phyloP scores from a whole-genome alignment of 2,113 vertebrate genomes.

The Cyprinodon brontotheroides region DNA sequence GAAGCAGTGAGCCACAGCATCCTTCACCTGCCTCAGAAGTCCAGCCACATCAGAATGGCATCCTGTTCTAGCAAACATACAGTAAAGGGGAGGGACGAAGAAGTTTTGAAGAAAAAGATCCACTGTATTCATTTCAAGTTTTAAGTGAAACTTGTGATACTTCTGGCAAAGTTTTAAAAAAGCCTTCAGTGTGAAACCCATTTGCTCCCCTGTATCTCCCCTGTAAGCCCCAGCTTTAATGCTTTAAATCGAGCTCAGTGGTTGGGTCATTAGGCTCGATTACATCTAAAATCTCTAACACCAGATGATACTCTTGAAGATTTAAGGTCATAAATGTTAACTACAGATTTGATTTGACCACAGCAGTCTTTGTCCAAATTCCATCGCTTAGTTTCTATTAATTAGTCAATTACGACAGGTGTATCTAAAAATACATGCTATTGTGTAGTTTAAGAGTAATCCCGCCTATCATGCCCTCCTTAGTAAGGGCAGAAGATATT shows the following conservation, averaged over 20 bases:
- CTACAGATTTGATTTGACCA: slow-evolving; percentile 6
- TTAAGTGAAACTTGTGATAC: slow-evolving; percentile 42
- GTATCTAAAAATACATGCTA: neutral
- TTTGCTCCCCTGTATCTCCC: slow-evolving; percentile 49
- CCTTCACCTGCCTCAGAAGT: slow-evolving; percentile 14
- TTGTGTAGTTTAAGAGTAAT: neutral
- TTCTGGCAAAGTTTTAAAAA: too few species aligned
- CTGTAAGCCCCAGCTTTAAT: slow-evolving; percentile 52
- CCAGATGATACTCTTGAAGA: slow-evolving; percentile 44
- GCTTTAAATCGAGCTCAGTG: slow-evolving; percentile 59
- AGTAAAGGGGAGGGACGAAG: neutral
- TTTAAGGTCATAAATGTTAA: slow-evolving; percentile 44
- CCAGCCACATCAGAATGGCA: slow-evolving; percentile 40
- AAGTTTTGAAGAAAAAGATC: slow-evolving; percentile 44
- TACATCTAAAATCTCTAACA: slow-evolving; percentile 67
- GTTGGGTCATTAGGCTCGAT: slow-evolving; percentile 73
- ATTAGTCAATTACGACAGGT: neutral
- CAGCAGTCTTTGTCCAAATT: neutral
- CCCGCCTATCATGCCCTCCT: too few species aligned
- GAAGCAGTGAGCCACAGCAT: neutral
- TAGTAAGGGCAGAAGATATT: too few species aligned
- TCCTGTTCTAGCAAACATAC: neutral
- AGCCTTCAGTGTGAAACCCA: too few species aligned
- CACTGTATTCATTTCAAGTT: slow-evolving; percentile 44
- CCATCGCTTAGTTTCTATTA: neutral